Percentiles rank a stretch among this genome's conserved stretches.
These are phyloP conservation scores for Encarsia formosa DNA, from an alignment of 2,888 invertebrate genomes.

Conservation along the genomic window DNA sequence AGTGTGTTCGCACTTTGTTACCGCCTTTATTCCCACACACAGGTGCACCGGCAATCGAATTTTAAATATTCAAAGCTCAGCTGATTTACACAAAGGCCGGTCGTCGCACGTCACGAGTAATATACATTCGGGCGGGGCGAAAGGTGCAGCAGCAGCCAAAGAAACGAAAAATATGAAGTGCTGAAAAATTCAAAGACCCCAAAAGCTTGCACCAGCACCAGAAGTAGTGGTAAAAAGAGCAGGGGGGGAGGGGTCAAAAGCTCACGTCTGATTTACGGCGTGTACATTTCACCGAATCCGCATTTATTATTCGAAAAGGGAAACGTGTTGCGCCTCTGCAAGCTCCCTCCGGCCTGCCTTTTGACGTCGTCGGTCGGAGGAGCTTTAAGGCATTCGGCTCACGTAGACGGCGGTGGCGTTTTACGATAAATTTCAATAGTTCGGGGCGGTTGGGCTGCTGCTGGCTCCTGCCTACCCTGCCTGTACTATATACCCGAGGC, in stretches of 20 bases:
- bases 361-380: constrained; percentile 14
- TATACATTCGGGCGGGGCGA: too few relatives aligned
- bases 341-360: constrained; percentile 10
- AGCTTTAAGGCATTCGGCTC: constrained; percentile 9
- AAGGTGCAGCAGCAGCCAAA: neutral
- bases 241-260: neutral
- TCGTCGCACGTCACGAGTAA: too few relatives aligned
- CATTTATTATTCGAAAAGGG: constrained; percentile 36
- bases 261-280: constrained; percentile 29
- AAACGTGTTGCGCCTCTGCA: constrained; percentile 36
- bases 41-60: too few relatives aligned
- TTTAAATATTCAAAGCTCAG: too few relatives aligned
- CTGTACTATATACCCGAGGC: neutral
- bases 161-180: too few relatives aligned
- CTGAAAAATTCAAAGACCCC: constrained; percentile 19
- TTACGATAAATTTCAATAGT: constrained; percentile 27
- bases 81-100: too few relatives aligned
- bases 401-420: constrained; percentile 21
- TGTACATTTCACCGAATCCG: constrained; percentile 34
- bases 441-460: constrained; percentile 12
- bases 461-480: neutral
- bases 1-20: too few relatives aligned
- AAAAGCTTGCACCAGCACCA: neutral
- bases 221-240: neutral
- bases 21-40: too few relatives aligned